Evolutionary conservation across 2,797 vertebrate genomes (phyloP).

Genomic region (Pelodytes ibericus): DNA sequence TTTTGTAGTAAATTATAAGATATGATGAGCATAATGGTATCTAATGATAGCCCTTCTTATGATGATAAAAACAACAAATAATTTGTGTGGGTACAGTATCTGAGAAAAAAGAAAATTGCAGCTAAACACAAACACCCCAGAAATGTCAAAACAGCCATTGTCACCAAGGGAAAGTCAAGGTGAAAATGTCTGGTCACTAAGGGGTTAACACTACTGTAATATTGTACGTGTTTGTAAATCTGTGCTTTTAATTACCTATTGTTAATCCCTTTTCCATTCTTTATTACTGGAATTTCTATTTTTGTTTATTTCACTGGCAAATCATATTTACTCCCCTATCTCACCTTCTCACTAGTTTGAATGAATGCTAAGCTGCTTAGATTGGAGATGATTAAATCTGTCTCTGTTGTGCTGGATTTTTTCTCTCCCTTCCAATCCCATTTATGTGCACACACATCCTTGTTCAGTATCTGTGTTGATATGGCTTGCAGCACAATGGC

Average conservation of each 20-base stretch:
- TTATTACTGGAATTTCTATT: background rate
- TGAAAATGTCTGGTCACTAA: too few relatives aligned
- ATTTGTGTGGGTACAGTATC: too few relatives aligned
- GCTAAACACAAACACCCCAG: too few relatives aligned
- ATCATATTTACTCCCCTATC: background rate
- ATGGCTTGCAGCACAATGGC: constrained; percentile 49
- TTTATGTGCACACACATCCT: constrained; percentile 48
- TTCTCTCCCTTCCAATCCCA: constrained; percentile 29
- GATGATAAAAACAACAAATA: too few relatives aligned
- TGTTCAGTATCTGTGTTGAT: constrained; percentile 47
- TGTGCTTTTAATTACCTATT: background rate
- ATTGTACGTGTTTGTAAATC: background rate
- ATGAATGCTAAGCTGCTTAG: constrained; percentile 25
- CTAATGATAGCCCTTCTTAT: too few relatives aligned
- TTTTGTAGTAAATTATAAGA: too few relatives aligned
- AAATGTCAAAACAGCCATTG: too few relatives aligned
- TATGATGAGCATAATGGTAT: too few relatives aligned
- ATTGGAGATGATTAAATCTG: constrained; percentile 28
- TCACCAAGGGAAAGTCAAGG: too few relatives aligned
- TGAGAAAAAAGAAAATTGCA: too few relatives aligned
- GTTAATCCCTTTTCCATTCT: background rate
- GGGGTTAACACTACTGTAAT: background rate
- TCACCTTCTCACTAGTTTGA: background rate
- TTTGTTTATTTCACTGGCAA: background rate
- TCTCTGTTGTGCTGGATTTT: constrained; percentile 33